Percentiles rank a stretch among this genome's conserved stretches.
Conservation (phyloP, 2,888 invertebrate species). For the Chymomyza amoena region DNA sequence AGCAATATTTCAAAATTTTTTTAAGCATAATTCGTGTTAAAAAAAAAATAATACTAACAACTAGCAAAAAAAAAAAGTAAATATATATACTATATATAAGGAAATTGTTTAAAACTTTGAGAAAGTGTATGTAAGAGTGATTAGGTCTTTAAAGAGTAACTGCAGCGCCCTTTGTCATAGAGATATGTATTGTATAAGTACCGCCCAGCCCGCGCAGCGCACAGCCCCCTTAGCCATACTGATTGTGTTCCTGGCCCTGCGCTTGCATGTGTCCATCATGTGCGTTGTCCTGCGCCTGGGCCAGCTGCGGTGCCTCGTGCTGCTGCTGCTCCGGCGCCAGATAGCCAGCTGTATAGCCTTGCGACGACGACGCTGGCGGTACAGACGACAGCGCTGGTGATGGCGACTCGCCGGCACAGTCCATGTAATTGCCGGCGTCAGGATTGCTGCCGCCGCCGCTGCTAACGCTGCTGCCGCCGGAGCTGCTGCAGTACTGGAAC, state of each 20-base stretch:
- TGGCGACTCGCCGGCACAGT: slow-evolving; percentile 12
- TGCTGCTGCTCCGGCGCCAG: slow-evolving; percentile 2
- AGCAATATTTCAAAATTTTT: slow-evolving; percentile 22
- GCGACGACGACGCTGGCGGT: neutral
- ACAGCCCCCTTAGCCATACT: neutral
- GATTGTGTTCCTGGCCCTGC: neutral
- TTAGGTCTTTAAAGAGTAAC: slow-evolving; percentile 11
- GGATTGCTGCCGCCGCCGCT: slow-evolving; percentile 23
- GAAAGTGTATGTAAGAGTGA: neutral
- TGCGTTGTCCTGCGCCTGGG: neutral
- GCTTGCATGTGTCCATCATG: neutral
- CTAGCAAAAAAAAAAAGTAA: slow-evolving; percentile 44
- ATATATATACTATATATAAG: neutral
- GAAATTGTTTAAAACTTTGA: neutral
- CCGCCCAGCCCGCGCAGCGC: neutral
- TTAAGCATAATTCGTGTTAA: slow-evolving; percentile 13
- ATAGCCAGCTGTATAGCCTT: neutral
- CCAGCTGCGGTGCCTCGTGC: neutral
- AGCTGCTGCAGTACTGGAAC: slow-evolving; percentile 72
- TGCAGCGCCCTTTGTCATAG: slow-evolving; percentile 34
- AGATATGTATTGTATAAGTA: neutral
- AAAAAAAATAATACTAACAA: slow-evolving; percentile 35
- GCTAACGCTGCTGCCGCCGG: slow-evolving; percentile 41
- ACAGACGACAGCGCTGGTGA: neutral
- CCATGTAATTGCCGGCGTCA: slow-evolving; percentile 36